Percentiles rank a stretch among this genome's conserved stretches.
phyloP scores from a whole-genome alignment of 2,113 vertebrate genomes.

The Nesogale talazaci region DNA sequence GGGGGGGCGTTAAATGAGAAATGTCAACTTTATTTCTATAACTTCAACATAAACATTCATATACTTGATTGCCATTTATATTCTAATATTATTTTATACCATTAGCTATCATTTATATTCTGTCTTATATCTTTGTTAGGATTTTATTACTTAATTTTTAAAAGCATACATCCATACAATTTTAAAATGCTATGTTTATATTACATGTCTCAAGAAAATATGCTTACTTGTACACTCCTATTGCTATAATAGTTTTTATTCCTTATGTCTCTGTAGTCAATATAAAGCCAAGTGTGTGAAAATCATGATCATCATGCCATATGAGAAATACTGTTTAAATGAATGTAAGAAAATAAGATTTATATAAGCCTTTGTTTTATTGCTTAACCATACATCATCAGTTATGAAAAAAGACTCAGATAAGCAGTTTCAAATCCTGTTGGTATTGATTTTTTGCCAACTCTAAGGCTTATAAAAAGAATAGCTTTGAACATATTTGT shows the following conservation, averaged over 20 bases:
- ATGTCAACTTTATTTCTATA: conserved; percentile 27
- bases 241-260: conserved; percentile 37
- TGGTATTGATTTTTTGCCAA: conserved; percentile 59
- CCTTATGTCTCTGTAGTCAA: conserved; percentile 36
- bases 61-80: conserved; percentile 19
- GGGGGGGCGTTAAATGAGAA: not conserved
- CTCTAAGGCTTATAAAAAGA: conserved; percentile 63
- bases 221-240: not conserved
- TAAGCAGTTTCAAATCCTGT: conserved; percentile 54
- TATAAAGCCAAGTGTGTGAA: conserved; percentile 21
- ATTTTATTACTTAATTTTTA: not conserved
- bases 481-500: conserved; percentile 65
- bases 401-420: conserved; percentile 41
- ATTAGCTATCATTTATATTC: conserved; percentile 34
- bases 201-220: conserved; percentile 35
- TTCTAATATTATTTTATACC: not conserved
- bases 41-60: not conserved
- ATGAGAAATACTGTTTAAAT: conserved; percentile 38
- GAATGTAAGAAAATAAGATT: conserved; percentile 56
- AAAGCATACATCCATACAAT: not conserved
- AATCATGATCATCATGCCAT: conserved; percentile 34
- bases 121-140: not conserved
- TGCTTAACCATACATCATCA: conserved; percentile 27
- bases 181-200: no score
- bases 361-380: conserved; percentile 38